These are phyloP conservation scores for Galeopsomyia nigrocyanea DNA, from an alignment of 2,888 invertebrate species.

Conservation along the genomic window DNA sequence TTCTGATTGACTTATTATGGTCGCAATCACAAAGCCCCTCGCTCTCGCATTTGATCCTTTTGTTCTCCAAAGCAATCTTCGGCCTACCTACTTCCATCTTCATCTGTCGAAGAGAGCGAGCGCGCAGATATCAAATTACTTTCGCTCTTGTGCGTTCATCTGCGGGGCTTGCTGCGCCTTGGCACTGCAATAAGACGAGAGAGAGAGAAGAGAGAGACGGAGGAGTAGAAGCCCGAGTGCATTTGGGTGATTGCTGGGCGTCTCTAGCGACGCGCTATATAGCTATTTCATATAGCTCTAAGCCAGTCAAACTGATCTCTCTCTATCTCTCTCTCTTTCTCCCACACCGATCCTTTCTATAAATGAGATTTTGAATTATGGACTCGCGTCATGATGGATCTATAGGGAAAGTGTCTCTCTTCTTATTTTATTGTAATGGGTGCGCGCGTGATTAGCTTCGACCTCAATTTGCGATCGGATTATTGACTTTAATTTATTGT, in stretches of 20 bases:
- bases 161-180: background rate
- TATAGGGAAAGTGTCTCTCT: too few relatives aligned
- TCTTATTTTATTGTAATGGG: too few relatives aligned
- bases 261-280: background rate
- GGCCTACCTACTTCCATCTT: slow-evolving; percentile 12
- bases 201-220: too few relatives aligned
- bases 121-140: slow-evolving; percentile 42
- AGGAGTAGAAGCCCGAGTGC: slow-evolving; percentile 10
- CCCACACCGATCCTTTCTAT: background rate
- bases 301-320: slow-evolving; percentile 7
- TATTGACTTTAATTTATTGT: too few relatives aligned
- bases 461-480: too few relatives aligned
- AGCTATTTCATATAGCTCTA: slow-evolving; percentile 33
- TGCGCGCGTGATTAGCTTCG: too few relatives aligned
- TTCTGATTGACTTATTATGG: slow-evolving; percentile 25
- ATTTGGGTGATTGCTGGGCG: slow-evolving; percentile 38
- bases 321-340: too few relatives aligned
- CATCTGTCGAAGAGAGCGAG: slow-evolving; percentile 23
- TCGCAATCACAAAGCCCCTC: slow-evolving; percentile 16
- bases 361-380: slow-evolving; percentile 25
- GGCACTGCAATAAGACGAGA: too few relatives aligned
- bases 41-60: slow-evolving; percentile 9
- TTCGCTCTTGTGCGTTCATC: slow-evolving; percentile 34
- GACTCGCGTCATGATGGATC: too few relatives aligned
- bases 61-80: slow-evolving; percentile 32